These are phyloP conservation scores for Drosophila equinoxialis DNA, from an alignment of 1,140 invertebrate genomes.

Conservation along the genomic window DNA sequence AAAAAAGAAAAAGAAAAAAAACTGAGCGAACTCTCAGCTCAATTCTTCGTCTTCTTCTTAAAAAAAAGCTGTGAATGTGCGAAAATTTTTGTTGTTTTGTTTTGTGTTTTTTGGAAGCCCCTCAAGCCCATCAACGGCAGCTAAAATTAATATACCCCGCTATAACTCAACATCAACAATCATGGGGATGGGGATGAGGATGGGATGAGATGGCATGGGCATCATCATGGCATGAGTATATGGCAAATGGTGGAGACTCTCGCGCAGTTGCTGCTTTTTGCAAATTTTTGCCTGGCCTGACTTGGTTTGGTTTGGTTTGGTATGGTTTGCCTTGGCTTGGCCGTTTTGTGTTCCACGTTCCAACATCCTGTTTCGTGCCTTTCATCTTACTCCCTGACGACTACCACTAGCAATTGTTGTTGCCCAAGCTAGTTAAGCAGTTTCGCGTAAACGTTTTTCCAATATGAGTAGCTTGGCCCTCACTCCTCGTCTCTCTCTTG, in stretches of 20 bases:
- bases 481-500: conserved; percentile 38
- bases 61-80: conserved; percentile 77
- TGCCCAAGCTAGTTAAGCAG: conserved; percentile 76
- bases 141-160: conserved; percentile 78
- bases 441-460: conserved; percentile 79
- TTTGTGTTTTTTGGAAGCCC: conserved; percentile 52
- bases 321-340: neutral
- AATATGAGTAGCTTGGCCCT: conserved; percentile 55
- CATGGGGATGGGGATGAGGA: conserved; percentile 33
- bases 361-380: conserved; percentile 79
- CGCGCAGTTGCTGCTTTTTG: conserved; percentile 43
- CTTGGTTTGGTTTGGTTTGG: no score
- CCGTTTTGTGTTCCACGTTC: conserved; percentile 63
- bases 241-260: neutral
- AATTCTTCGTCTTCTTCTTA: neutral
- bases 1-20: neutral
- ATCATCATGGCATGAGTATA: neutral
- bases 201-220: conserved; percentile 5
- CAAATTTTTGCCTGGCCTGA: conserved; percentile 61
- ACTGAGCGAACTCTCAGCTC: neutral
- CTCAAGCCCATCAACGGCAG: conserved; percentile 71
- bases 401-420: conserved; percentile 61
- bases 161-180: conserved; percentile 74
- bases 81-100: conserved; percentile 58
- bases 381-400: conserved; percentile 73